Conservation (phyloP, 2,113 vertebrate species). For the Paradoxurus hermaphroditus region DNA sequence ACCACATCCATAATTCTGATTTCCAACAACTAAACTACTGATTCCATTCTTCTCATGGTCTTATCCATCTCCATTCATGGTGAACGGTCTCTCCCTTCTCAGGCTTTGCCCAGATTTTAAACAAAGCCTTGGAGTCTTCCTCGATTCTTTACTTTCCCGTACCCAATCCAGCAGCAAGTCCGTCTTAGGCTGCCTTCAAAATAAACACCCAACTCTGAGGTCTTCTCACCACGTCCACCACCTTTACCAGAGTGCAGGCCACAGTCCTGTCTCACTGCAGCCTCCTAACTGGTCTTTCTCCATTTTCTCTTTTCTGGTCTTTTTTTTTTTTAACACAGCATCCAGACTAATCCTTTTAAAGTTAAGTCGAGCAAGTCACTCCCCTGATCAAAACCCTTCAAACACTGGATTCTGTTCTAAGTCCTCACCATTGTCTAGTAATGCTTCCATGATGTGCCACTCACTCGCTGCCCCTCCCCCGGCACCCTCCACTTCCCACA, state of each 20-base stretch:
- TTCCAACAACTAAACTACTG: not conserved
- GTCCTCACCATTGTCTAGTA: not conserved
- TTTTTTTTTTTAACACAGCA: not conserved
- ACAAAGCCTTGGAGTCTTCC: not conserved
- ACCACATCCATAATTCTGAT: not conserved
- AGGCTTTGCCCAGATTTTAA: not conserved
- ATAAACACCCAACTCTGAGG: not conserved
- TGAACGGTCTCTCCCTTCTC: not conserved
- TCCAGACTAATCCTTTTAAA: not conserved
- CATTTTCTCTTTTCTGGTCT: not conserved
- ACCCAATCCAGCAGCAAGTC: not conserved
- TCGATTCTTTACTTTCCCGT: not conserved
- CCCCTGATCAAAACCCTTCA: not conserved
- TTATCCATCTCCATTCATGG: not conserved
- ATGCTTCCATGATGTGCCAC: not conserved
- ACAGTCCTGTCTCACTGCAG: not conserved
- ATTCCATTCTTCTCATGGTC: not conserved
- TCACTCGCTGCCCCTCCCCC: not conserved
- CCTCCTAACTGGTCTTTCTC: not conserved
- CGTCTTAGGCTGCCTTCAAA: not conserved
- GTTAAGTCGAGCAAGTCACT: not conserved
- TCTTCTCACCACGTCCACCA: not conserved
- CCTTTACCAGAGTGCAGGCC: not conserved
- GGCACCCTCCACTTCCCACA: not conserved
- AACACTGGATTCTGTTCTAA: not conserved